These are phyloP conservation scores for Hippopotamyrus pictus DNA, from an alignment of 2,797 vertebrate species.

Conservation along the genomic window DNA sequence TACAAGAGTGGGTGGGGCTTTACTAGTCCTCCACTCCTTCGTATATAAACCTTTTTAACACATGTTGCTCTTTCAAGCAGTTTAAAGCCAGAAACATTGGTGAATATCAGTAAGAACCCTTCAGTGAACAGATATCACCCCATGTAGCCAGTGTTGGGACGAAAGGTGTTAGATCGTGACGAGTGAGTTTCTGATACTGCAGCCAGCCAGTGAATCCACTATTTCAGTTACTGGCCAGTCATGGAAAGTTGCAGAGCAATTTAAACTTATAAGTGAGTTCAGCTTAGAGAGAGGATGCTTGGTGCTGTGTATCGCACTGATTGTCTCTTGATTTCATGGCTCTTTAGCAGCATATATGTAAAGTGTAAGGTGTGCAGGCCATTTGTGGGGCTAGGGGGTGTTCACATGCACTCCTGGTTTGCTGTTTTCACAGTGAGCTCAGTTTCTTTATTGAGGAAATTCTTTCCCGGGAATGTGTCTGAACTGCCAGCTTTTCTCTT, in stretches of 20 bases:
- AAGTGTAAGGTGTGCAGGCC: neutral
- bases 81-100: neutral
- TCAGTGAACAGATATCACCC: neutral
- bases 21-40: neutral
- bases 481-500: neutral
- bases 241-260: neutral
- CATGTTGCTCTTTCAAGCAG: neutral
- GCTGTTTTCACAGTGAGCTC: constrained; percentile 23
- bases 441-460: constrained; percentile 53
- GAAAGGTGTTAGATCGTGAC: neutral
- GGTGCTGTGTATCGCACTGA: neutral
- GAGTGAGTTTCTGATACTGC: neutral
- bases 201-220: neutral
- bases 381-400: neutral
- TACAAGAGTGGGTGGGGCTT: neutral
- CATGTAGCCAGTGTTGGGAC: neutral
- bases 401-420: neutral
- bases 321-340: neutral
- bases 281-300: neutral
- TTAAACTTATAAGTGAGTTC: neutral
- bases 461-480: constrained; percentile 37
- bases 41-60: neutral
- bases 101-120: neutral
- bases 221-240: neutral
- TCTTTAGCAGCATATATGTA: neutral